Base-by-base conservation (phyloP, 92 coral and sea anemone species). In the Actinernus sp. region DNA sequence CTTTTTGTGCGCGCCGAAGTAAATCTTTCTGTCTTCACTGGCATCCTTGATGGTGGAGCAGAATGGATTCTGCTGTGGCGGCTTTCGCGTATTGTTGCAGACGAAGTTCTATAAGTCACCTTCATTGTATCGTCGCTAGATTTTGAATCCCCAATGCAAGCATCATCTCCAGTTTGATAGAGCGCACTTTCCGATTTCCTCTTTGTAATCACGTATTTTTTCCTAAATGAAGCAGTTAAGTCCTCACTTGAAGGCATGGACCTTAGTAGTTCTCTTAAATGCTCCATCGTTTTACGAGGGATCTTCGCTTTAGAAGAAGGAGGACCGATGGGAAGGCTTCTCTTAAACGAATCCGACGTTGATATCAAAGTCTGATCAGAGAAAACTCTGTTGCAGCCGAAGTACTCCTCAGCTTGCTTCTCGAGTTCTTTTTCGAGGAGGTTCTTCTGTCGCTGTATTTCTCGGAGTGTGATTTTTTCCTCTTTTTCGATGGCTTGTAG, bases 331-430 rank as follows among this genome's bases (percentile, higher is more conserved):
- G 69, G 75, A 4, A 57, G 46, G 41, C 28, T 28, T 36, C 58
- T 56, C 45, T 43, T 80, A 26, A 40, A 57, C 0, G 77, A 55
- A 43, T 82, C 88, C 1, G 86, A 61, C 6, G 44, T 66, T 0
- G 91, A 78, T 10, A 78, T 31, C 37, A 85, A 43, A 4, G 73
- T 62, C 3, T 54, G 82, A 13, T 84, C 82, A 3, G 91, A 85
- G 56, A 85, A 85, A 4, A 85, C 82, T 1, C 91, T 71, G 31
- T 85, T 82, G 33, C 81, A 85, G 4, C 24, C 46, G 68, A 76
- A 85, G 40, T 46, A 85, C 18, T 85, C 49, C 30, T 25, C 53
- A 11, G 55, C 82, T 34, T 44, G 66, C 36, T 58, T 23, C 26
- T 71, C 50, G 14, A 78, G 54, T 27, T 85, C 91, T 44, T 13